Percentiles rank a stretch among this genome's conserved stretches.
Evolutionary conservation across 2,113 vertebrate genomes (phyloP).

Genomic region (Alligator mississippiensis): DNA sequence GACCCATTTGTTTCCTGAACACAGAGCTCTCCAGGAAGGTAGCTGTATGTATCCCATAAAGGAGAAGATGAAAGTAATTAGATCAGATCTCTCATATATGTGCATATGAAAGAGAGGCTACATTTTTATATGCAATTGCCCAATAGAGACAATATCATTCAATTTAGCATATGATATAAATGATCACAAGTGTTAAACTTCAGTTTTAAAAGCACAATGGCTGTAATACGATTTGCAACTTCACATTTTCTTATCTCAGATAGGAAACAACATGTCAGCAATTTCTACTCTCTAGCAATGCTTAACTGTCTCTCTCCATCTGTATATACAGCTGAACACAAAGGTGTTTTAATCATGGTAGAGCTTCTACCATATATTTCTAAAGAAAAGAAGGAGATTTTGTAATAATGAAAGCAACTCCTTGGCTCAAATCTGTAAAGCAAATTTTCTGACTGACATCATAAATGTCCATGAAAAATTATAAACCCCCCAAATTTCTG

Average conservation of each 20-base stretch:
- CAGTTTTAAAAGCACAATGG: not conserved
- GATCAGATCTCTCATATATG: not conserved
- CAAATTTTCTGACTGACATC: not conserved
- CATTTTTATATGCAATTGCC: not conserved
- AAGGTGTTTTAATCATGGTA: not conserved
- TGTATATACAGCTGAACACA: not conserved
- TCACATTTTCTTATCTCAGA: not conserved
- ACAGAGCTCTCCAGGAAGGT: slow-evolving; percentile 30
- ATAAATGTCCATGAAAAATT: not conserved
- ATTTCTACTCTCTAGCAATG: not conserved
- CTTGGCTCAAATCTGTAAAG: not conserved
- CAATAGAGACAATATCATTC: no score
- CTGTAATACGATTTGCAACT: not conserved
- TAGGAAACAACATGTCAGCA: not conserved
- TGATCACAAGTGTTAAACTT: not conserved
- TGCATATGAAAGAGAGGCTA: not conserved
- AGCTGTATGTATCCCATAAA: not conserved
- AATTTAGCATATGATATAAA: not conserved
- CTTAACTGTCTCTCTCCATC: not conserved
- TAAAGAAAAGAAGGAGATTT: not conserved
- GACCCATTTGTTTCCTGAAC: slow-evolving; percentile 17
- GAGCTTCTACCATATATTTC: not conserved
- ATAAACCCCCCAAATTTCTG: not conserved
- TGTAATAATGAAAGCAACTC: not conserved
- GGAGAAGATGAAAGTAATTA: not conserved